These are phyloP conservation scores for Drosophila incognita DNA, from an alignment of 2,888 invertebrate genomes.

Conservation along the genomic window DNA sequence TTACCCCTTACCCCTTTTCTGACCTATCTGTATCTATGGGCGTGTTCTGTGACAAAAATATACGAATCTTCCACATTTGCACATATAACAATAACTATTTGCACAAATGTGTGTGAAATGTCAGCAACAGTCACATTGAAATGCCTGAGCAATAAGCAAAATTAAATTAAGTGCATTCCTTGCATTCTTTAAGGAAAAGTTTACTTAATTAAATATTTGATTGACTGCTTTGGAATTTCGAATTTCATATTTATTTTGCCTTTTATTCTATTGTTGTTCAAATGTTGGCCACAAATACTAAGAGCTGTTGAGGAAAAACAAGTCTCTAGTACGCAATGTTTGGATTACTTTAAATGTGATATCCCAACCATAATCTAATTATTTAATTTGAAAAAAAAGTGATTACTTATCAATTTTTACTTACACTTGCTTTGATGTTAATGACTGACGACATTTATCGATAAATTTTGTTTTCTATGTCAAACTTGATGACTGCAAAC, in stretches of 20 bases:
- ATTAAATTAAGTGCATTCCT: constrained; percentile 6
- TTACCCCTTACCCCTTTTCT: not conserved
- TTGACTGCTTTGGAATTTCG: constrained; percentile 8
- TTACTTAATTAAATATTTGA: constrained; percentile 2
- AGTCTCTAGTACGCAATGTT: not conserved
- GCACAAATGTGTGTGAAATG: not conserved
- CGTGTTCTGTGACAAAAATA: not conserved
- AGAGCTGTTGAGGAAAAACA: not conserved
- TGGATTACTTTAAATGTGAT: not conserved
- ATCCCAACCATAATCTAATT: not conserved
- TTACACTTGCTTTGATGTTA: not conserved
- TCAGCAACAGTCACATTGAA: not conserved
- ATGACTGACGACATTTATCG: not conserved
- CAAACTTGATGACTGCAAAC: not conserved
- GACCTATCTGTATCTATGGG: not conserved
- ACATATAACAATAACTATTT: not conserved
- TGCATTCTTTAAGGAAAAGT: constrained; percentile 26
- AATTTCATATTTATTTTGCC: constrained; percentile 38
- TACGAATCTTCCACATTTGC: not conserved
- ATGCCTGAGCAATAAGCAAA: not conserved
- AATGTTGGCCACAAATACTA: constrained; percentile 2
- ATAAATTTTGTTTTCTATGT: not conserved
- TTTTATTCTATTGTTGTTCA: constrained; percentile 43
- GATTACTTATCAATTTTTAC: not conserved
- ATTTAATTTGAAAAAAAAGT: not conserved